Base-by-base conservation (phyloP, 2,888 invertebrate species). In the Ochropacha duplaris region DNA sequence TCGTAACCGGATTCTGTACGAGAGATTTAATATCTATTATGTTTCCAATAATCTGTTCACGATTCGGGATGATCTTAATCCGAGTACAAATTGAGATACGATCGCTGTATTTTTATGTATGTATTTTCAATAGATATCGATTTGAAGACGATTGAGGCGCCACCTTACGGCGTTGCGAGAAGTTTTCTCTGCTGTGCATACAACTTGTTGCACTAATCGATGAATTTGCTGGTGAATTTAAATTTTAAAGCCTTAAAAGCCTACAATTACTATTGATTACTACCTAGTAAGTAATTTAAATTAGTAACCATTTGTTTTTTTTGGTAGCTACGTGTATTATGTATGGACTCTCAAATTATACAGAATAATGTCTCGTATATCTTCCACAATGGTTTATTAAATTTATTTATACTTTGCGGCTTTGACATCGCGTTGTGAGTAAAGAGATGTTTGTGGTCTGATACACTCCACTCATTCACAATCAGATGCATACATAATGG, bases 1-100 rank as follows among this genome's bases (percentile, higher is more conserved):
- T 9, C 44, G 44, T 44, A 44, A 44, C 44, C 44, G 19, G 44
- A n/a, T 44, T 44, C 19, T 19, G 14, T 44, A 19, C 9, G 9
- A 44, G 16, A 44, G 44, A n/a, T 44, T 44, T 44, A 44, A 44
- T 44, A 44, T 44, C 44, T 44, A 44, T 44, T 44, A 44, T 44
- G 16, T 44, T 14, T 16, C 19, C 44, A 44, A 19, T 44, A 44
- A 44, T 44, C 19, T 44, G 44, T 16, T 16, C 16, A 19, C 44
- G 2, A 9, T 36, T 36, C 36, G 36, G 36, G n/a, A 36, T n/a
- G 44, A 44, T 44, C 19, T 16, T 44, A 44, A 44, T 44, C 44
- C 19, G n/a, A 44, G 19, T 19, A 19, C 44, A 44, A 44, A 44
- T 16, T 19, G 19, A 19, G n/a, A 19, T 44, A 44, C 31, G 44